Conservation (phyloP, 64 coral and sea anemone genomes). For the Montipora capricornis region DNA sequence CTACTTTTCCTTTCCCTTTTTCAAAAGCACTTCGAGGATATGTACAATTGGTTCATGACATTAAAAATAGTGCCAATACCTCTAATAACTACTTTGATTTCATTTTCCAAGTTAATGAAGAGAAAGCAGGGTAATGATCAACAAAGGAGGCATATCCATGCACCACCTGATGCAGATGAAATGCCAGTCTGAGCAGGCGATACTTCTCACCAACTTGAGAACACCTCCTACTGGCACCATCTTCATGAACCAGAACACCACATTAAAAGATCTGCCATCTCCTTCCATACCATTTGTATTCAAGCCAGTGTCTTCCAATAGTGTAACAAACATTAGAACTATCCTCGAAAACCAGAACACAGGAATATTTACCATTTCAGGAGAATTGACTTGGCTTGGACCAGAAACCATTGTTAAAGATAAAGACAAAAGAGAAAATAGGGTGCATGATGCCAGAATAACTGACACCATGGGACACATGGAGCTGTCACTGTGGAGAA, state of each 20-base stretch:
- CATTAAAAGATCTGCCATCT: conserved; percentile 22
- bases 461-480: background rate
- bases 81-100: conserved; percentile 39
- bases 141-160: conserved; percentile 27
- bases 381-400: conserved; percentile 19
- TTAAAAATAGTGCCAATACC: conserved; percentile 38
- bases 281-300: background rate
- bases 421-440: background rate
- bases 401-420: background rate
- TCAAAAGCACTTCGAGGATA: conserved; percentile 35
- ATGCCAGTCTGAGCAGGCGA: conserved; percentile 22
- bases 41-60: conserved; percentile 51
- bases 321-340: background rate
- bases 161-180: conserved; percentile 16
- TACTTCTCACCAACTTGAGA: conserved; percentile 37
- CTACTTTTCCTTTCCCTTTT: conserved; percentile 39
- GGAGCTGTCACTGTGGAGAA: background rate
- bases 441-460: conserved; percentile 25
- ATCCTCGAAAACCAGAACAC: background rate
- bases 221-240: background rate
- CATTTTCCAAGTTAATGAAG: conserved; percentile 9
- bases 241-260: conserved; percentile 7
- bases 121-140: conserved; percentile 11
- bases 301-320: background rate
- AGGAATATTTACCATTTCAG: background rate